Base-by-base conservation (phyloP, 1,140 invertebrate species). In the Conus betulinus region DNA sequence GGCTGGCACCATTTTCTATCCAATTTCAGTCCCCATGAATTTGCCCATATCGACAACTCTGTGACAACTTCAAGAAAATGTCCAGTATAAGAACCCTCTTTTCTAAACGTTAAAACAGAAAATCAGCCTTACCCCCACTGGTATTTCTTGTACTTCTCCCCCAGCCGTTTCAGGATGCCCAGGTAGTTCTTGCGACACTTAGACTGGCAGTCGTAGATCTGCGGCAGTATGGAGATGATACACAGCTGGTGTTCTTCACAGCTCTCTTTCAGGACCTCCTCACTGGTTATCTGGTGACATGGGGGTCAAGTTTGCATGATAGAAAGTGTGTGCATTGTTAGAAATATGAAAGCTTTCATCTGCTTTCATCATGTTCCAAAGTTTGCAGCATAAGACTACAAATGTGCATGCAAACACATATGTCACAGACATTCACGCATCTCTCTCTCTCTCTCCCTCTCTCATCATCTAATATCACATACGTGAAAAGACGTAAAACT, bases 131-230 rank as follows among this genome's bases (percentile, higher is more conserved):
- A 98, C 97, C 98, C 98, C 99, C 99, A 99, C 95, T 97, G 97
- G 93, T 99, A 99, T 95, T 98, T 97, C 96, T 99, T 99, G 95
- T 97, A 99, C 95, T 98, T 98, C 74, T 99, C 98, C 25, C 97
- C 98, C 74, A 99, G 96, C 6, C 96, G 95, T 27, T 96, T 97
- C 0, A 99, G 95, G 7, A 97, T 97, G 15, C 97, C 94, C 17
- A 99, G 95, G 95, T 99, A 99, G 7, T 96, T 96, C 95, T 99
- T 99, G 91, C 99, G 96, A 94, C 99, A 99, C 39, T 97, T 96
- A 0, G 98, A 96, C 94, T 99, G 98, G 95, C 99, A 99, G 95
- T 99, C 99, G 13, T 99, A 96, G 91, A 99, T 99, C 93, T 99
- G 98, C 0, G 99, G 99, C 84, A 99, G 95, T 11, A 99, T 97